phyloP scores from a whole-genome alignment of 92 coral and sea anemone species.

The Parazoanthus atlanticus region DNA sequence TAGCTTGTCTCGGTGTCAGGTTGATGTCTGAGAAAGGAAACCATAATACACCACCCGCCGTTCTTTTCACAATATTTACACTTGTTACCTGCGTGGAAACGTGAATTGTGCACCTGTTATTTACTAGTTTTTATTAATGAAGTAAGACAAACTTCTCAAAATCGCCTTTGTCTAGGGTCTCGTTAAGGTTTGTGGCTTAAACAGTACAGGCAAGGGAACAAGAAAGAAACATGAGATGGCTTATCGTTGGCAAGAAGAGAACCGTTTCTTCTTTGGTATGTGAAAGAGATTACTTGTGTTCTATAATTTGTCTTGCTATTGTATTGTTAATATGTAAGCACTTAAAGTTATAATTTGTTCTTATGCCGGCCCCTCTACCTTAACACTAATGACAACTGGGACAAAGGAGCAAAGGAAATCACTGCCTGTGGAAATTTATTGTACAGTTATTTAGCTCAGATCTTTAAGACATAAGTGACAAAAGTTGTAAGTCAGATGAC shows the following conservation, averaged over 20 bases:
- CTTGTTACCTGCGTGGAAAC: slow-evolving; percentile 37
- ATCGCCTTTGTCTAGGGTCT: neutral
- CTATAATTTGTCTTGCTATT: too few species aligned
- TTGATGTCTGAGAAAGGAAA: neutral
- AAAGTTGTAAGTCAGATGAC: neutral
- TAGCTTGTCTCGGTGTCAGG: too few species aligned
- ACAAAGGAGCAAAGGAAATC: too few species aligned
- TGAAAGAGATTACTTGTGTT: too few species aligned
- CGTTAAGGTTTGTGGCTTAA: neutral
- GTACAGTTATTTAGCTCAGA: too few species aligned
- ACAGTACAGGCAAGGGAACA: neutral
- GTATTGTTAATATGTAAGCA: too few species aligned
- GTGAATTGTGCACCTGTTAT: slow-evolving; percentile 22
- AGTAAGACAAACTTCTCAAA: neutral
- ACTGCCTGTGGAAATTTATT: too few species aligned
- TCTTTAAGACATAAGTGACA: too few species aligned
- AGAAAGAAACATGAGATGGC: neutral
- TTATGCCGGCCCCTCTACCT: too few species aligned
- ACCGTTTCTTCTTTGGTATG: neutral
- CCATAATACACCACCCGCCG: neutral
- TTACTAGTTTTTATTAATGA: slow-evolving; percentile 27
- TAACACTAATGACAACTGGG: too few species aligned
- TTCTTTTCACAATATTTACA: slow-evolving; percentile 9
- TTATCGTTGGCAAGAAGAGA: neutral
- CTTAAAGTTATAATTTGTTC: too few species aligned